A percentile compares a stretch with the other conserved stretches of the same genome.
phyloP scores from a whole-genome alignment of 2,797 vertebrate species.

The Diplodus puntazzo region DNA sequence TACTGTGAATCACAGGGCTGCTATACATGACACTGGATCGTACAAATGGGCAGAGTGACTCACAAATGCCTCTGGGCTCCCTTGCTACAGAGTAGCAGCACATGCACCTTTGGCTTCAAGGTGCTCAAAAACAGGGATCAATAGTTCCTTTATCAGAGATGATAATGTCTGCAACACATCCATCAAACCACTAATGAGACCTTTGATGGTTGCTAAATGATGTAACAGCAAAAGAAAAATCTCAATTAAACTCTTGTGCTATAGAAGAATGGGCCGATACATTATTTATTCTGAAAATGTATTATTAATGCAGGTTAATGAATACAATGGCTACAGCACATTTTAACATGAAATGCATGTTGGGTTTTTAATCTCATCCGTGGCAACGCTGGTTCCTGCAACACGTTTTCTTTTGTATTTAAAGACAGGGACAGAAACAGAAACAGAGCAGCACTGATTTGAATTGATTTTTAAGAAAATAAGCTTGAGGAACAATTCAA shows the following conservation, averaged over 20 bases:
- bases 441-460: constrained; percentile 58
- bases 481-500: constrained; percentile 12
- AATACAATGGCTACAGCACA: constrained; percentile 52
- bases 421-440: constrained; percentile 34
- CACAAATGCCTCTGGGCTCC: background rate
- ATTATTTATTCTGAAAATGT: constrained; percentile 72
- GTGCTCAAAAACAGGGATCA: constrained; percentile 26
- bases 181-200: constrained; percentile 42
- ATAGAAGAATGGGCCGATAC: constrained; percentile 41
- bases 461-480: constrained; percentile 34
- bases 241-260: constrained; percentile 65
- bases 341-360: constrained; percentile 37
- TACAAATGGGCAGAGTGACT: constrained; percentile 13
- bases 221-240: constrained; percentile 58
- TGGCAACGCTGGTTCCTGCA: background rate
- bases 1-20: constrained; percentile 25
- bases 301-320: constrained; percentile 79
- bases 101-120: constrained; percentile 14
- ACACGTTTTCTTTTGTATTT: background rate
- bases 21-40: constrained; percentile 19
- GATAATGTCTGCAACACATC: constrained; percentile 28
- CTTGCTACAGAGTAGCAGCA: background rate
- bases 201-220: constrained; percentile 62
- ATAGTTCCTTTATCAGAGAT: constrained; percentile 22
- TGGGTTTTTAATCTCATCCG: background rate